phyloP scores from a whole-genome alignment of 2,888 invertebrate genomes.

The Xanthorhoe designata region DNA sequence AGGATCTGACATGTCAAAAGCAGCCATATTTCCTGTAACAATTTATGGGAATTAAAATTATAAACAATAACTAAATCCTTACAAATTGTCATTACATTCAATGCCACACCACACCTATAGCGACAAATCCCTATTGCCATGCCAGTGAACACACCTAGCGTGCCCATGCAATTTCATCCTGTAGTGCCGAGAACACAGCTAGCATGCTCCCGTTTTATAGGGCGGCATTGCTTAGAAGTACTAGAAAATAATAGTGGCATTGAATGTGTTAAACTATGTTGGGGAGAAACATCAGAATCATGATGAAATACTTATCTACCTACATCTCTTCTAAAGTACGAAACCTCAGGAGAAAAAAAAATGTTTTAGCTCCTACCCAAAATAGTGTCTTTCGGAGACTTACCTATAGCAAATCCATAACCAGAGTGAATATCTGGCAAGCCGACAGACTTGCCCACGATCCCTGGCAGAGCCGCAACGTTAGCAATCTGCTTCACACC shows the following conservation, averaged over 20 bases:
- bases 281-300: neutral
- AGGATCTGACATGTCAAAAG: slow-evolving; percentile 97
- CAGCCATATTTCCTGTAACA: slow-evolving; percentile 97
- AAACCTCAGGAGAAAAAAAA: neutral
- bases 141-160: too few relatives aligned
- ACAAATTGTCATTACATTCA: too few relatives aligned
- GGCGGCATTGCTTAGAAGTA: too few relatives aligned
- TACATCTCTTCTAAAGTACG: neutral
- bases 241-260: too few relatives aligned
- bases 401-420: slow-evolving; percentile 99
- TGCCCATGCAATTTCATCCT: too few relatives aligned
- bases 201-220: too few relatives aligned
- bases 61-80: neutral
- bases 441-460: slow-evolving; percentile 96
- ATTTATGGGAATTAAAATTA: neutral
- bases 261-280: slow-evolving; percentile 42
- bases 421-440: slow-evolving; percentile 99
- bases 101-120: too few relatives aligned
- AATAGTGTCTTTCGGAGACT: neutral
- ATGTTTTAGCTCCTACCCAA: neutral
- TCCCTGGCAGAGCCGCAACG: slow-evolving; percentile 99
- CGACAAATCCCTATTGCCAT: too few relatives aligned
- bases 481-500: slow-evolving; percentile 99
- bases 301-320: neutral
- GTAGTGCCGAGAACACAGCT: too few relatives aligned